Conservation (phyloP, 2,888 invertebrate species). For the Tribolium freemani region DNA sequence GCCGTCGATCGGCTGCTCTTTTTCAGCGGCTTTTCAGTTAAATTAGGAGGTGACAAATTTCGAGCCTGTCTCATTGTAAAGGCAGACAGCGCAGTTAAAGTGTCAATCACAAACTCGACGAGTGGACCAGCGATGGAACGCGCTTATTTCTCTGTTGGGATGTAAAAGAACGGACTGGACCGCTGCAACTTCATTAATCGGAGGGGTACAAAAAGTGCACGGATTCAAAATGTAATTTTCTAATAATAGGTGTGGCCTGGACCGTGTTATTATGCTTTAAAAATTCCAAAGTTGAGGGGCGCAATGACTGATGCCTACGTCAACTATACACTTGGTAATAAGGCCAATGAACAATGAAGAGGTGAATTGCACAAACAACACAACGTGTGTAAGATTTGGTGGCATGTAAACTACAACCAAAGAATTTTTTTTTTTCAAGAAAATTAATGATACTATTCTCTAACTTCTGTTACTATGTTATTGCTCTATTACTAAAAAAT, state of each 20-base stretch:
- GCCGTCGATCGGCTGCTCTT: conserved; percentile 39
- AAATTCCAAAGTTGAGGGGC: conserved; percentile 33
- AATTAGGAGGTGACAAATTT: conserved; percentile 59
- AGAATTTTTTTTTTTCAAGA: too few species aligned
- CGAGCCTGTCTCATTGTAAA: conserved; percentile 55
- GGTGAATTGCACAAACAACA: too few species aligned
- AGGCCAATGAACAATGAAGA: too few species aligned
- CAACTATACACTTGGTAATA: neutral
- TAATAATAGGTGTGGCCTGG: conserved; percentile 46
- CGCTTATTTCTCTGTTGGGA: conserved; percentile 31
- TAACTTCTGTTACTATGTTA: too few species aligned
- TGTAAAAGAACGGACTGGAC: conserved; percentile 39
- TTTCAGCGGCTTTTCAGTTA: conserved; percentile 47
- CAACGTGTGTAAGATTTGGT: too few species aligned
- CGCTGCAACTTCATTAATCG: conserved; percentile 53
- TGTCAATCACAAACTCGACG: conserved; percentile 57
- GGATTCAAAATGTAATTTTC: conserved; percentile 52
- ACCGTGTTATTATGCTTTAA: conserved; percentile 41
- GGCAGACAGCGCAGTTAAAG: conserved; percentile 57
- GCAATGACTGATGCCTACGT: neutral
- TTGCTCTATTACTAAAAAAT: too few species aligned
- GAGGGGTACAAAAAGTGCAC: conserved; percentile 51
- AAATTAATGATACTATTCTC: too few species aligned
- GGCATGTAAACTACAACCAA: too few species aligned
- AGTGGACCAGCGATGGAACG: conserved; percentile 43